Evolutionary conservation across 2,888 invertebrate species (phyloP).

Genomic region (Sclerodermus sp.): DNA sequence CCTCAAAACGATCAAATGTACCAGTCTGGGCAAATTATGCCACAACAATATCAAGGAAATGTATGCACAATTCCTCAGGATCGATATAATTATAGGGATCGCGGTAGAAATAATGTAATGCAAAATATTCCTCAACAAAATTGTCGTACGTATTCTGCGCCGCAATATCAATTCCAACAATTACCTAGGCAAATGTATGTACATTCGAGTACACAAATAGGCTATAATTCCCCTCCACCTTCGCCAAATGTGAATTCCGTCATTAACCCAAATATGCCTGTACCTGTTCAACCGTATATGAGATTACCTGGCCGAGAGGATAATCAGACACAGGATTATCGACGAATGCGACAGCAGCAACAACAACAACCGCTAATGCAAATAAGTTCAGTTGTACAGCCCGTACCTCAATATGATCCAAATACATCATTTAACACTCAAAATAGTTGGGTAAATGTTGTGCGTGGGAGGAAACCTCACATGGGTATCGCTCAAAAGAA

Average conservation of each 20-base stretch:
- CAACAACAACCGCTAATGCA: too few species aligned
- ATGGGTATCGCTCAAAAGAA: slow-evolving; percentile 37
- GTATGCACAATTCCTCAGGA: slow-evolving; percentile 28
- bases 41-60: slow-evolving; percentile 31
- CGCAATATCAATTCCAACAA: slow-evolving; percentile 41
- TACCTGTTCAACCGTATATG: too few species aligned
- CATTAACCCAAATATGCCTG: too few species aligned
- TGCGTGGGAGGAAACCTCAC: slow-evolving; percentile 30
- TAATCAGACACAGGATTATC: too few species aligned
- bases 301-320: too few species aligned
- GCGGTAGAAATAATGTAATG: slow-evolving; percentile 25
- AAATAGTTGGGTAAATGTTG: slow-evolving; percentile 21
- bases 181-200: slow-evolving; percentile 40
- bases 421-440: slow-evolving; percentile 18
- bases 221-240: too few species aligned
- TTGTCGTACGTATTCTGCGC: slow-evolving; percentile 36
- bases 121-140: slow-evolving; percentile 38
- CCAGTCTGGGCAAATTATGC: slow-evolving; percentile 25
- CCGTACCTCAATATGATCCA: slow-evolving; percentile 29
- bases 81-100: slow-evolving; percentile 34
- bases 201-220: too few species aligned
- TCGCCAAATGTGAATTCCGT: too few species aligned
- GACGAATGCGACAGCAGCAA: too few species aligned
- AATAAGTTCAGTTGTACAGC: slow-evolving; percentile 31
- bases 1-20: slow-evolving; percentile 37